Percentiles rank a stretch among this genome's conserved stretches.
Conservation (phyloP, 2,888 invertebrate species). For the Bombylius discolor region DNA sequence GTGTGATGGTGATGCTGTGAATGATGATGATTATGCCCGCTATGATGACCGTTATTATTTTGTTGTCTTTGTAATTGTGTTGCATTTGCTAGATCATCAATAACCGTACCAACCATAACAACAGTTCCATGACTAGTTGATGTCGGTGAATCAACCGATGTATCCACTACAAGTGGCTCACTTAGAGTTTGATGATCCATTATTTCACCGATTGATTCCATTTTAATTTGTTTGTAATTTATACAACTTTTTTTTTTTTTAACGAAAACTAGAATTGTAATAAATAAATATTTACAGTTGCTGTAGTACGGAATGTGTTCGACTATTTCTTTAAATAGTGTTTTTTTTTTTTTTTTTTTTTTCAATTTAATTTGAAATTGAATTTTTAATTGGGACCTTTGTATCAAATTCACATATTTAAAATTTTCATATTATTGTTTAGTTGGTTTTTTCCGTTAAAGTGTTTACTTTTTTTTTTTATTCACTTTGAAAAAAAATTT, state of each 20-base stretch:
- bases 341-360: no score
- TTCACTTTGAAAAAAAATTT: no score
- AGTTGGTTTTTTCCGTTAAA: no score
- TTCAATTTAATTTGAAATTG: no score
- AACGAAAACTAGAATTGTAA: no score
- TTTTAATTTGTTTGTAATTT: conserved; percentile 16
- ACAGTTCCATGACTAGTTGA: conserved; percentile 29
- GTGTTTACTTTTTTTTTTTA: no score
- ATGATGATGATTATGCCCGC: conserved; percentile 16
- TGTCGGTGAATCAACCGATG: conserved; percentile 39
- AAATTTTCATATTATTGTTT: no score
- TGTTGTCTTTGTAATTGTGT: conserved; percentile 15
- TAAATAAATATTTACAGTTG: no score
- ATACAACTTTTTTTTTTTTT: background rate
- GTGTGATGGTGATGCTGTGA: conserved; percentile 10
- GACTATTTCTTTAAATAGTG: no score
- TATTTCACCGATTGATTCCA: conserved; percentile 48
- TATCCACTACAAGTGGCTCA: conserved; percentile 35
- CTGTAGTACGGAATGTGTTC: no score
- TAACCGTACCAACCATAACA: conserved; percentile 29
- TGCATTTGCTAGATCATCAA: conserved; percentile 23
- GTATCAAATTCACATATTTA: no score
- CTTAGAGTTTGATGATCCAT: conserved; percentile 44
- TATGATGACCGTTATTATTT: conserved; percentile 13
- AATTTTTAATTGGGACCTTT: no score